phyloP scores from a whole-genome alignment of 2,113 vertebrate species.

The Rhinopomastus cyanomelas region DNA sequence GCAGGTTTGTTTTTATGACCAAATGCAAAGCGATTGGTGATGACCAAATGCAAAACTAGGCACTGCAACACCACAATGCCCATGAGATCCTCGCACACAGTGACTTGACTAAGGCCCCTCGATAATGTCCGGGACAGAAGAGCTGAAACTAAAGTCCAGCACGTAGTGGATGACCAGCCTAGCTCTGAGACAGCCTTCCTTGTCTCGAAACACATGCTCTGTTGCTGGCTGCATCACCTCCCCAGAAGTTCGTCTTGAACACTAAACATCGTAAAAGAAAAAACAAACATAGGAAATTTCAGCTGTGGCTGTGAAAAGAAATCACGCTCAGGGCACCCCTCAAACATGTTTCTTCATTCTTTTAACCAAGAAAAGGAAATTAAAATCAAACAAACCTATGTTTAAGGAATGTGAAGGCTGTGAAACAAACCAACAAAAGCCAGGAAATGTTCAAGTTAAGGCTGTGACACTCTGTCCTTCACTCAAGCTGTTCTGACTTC shows the following conservation, averaged over 20 bases:
- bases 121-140: not conserved
- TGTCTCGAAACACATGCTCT: not conserved
- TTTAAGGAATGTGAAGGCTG: conserved; percentile 71
- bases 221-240: conserved; percentile 11
- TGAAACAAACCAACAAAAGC: conserved; percentile 70
- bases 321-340: conserved; percentile 58
- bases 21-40: not conserved
- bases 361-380: conserved; percentile 69
- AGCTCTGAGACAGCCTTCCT: not conserved
- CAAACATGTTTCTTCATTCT: conserved; percentile 67
- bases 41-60: not conserved
- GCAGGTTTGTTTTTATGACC: not conserved
- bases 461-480: conserved; percentile 67
- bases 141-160: not conserved
- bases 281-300: conserved; percentile 71
- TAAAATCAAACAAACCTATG: conserved; percentile 70
- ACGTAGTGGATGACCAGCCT: not conserved
- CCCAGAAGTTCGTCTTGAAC: conserved; percentile 53
- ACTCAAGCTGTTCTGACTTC: conserved; percentile 65
- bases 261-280: conserved; percentile 63
- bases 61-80: not conserved
- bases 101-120: rapidly evolving
- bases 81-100: not conserved
- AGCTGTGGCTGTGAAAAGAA: conserved; percentile 67
- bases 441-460: conserved; percentile 68